Conservation (phyloP, 2,797 vertebrate genomes). For the Scyliorhinus canicula region DNA sequence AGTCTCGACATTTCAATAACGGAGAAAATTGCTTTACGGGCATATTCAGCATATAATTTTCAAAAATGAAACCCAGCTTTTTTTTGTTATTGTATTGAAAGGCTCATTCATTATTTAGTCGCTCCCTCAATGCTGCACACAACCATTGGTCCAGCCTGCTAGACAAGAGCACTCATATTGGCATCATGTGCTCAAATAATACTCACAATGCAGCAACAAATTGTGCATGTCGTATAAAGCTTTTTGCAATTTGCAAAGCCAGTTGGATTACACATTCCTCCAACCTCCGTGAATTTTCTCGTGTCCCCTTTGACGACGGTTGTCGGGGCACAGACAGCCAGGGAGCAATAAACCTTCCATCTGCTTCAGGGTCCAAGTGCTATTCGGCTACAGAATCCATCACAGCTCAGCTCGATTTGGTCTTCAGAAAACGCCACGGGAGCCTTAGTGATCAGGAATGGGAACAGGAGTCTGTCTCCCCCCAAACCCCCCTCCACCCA, state of each 20-base stretch:
- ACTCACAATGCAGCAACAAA: background rate
- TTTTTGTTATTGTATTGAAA: conserved; percentile 9
- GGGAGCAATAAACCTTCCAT: background rate
- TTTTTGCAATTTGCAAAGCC: background rate
- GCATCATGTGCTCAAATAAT: no score
- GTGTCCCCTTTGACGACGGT: no score
- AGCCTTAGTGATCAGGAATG: background rate
- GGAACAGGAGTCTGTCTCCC: no score
- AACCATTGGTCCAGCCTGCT: background rate
- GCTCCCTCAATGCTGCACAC: background rate
- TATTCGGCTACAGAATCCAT: background rate
- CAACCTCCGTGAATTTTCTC: background rate
- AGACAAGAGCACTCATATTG: background rate
- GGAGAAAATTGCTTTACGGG: conserved; percentile 59
- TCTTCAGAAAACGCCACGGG: background rate
- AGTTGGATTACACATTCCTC: background rate
- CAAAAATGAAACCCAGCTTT: conserved; percentile 47
- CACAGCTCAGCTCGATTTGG: background rate
- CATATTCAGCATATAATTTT: conserved; percentile 55
- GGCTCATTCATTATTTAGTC: conserved; percentile 20
- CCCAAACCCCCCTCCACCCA: no score
- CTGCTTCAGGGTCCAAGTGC: background rate
- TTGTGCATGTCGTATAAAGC: background rate
- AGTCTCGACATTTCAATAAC: conserved; percentile 59
- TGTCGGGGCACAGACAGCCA: no score